phyloP scores from a whole-genome alignment of 2,888 invertebrate genomes.

The Protonemura montana region DNA sequence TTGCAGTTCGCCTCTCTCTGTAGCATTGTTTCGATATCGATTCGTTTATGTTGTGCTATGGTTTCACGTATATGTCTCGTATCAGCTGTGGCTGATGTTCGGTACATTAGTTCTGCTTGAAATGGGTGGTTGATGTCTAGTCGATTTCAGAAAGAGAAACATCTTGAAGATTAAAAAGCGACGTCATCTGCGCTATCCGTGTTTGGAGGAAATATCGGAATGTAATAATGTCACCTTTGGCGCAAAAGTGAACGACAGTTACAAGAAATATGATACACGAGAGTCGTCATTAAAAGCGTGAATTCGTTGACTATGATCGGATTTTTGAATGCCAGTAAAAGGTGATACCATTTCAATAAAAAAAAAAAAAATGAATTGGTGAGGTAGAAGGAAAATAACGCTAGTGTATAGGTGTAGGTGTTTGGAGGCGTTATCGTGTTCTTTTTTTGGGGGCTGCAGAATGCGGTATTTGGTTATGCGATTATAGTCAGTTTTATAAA shows the following conservation, averaged over 20 bases:
- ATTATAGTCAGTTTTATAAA: neutral
- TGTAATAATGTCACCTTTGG: neutral
- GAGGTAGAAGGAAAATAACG: neutral
- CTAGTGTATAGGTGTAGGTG: neutral
- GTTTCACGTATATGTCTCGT: neutral
- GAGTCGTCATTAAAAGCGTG: neutral
- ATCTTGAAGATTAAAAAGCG: neutral
- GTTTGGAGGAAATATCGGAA: neutral
- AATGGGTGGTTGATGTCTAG: neutral
- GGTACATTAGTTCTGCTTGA: neutral
- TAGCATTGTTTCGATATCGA: neutral
- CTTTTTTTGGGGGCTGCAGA: neutral
- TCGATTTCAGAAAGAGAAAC: neutral
- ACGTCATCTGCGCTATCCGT: neutral
- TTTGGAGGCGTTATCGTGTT: neutral
- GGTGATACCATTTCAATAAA: neutral
- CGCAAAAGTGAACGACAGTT: neutral
- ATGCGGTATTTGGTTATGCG: neutral
- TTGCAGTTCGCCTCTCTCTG: neutral
- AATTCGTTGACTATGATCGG: no score
- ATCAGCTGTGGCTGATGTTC: neutral
- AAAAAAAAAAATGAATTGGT: neutral
- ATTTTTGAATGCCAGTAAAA: no score
- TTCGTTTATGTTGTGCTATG: neutral
- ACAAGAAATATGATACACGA: neutral